phyloP scores from a whole-genome alignment of 2,888 invertebrate species.

The Synanthedon vespiformis region DNA sequence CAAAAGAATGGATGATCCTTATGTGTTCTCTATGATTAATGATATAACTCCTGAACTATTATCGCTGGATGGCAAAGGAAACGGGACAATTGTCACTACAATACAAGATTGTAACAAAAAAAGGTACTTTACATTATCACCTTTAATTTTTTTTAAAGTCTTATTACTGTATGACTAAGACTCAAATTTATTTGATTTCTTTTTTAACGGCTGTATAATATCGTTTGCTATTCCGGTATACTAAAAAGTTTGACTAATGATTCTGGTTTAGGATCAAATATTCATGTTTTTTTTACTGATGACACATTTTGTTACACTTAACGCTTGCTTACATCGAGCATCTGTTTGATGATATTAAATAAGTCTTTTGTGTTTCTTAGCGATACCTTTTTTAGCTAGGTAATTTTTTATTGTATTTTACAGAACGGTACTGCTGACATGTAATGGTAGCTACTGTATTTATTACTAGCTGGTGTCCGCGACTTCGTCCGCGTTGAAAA shows the following conservation, averaged over 20 bases:
- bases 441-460: no score
- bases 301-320: constrained; percentile 64
- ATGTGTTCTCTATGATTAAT: constrained; percentile 60
- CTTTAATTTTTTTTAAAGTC: not conserved
- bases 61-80: constrained; percentile 44
- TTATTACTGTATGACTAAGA: constrained; percentile 18
- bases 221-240: constrained; percentile 3
- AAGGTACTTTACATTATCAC: constrained; percentile 5
- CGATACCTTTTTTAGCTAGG: constrained; percentile 5
- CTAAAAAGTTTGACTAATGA: constrained; percentile 69
- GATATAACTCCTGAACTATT: constrained; percentile 54
- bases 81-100: constrained; percentile 46
- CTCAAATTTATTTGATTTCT: constrained; percentile 10
- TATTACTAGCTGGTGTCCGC: no score
- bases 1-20: constrained; percentile 47
- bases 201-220: not conserved
- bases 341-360: constrained; percentile 55
- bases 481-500: no score
- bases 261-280: constrained; percentile 66
- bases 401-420: no score
- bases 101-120: constrained; percentile 39
- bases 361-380: constrained; percentile 28
- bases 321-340: constrained; percentile 55
- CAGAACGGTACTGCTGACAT: no score
- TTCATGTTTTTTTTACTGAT: constrained; percentile 50